Percentiles rank a stretch among this genome's conserved stretches.
phyloP scores from a whole-genome alignment of 2,888 invertebrate species.

The Diarsia rubi region DNA sequence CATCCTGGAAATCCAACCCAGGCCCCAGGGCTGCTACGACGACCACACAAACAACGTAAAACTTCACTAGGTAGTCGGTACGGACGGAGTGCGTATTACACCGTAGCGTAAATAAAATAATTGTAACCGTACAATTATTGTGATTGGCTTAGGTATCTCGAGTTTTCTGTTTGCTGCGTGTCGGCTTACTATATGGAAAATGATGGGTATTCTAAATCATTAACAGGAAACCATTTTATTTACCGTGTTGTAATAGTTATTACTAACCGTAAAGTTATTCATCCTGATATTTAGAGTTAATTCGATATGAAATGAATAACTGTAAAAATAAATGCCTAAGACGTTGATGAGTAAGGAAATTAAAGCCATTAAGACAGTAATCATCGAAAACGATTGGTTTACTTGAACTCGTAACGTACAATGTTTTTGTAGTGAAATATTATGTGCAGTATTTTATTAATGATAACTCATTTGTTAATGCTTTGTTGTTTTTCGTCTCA shows the following conservation, averaged over 20 bases:
- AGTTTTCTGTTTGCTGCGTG: neutral
- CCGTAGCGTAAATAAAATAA: constrained; percentile 20
- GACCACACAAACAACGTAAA: constrained; percentile 64
- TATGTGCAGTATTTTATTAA: neutral
- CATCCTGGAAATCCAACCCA: neutral
- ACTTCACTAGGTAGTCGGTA: constrained; percentile 42
- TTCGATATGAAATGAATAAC: constrained; percentile 12
- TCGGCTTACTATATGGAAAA: constrained; percentile 18
- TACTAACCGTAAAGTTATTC: neutral
- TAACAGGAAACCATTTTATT: constrained; percentile 12
- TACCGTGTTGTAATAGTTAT: neutral
- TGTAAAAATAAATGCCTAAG: neutral
- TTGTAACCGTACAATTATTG: neutral
- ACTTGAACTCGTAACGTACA: neutral
- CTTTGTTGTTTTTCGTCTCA: neutral
- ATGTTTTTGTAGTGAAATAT: neutral
- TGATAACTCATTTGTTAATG: neutral
- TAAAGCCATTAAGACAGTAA: neutral
- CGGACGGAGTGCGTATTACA: constrained; percentile 35
- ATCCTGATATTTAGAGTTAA: constrained; percentile 15
- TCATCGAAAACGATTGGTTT: neutral
- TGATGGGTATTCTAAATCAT: constrained; percentile 20
- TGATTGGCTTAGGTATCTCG: constrained; percentile 4
- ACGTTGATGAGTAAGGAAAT: neutral
- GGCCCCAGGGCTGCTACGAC: too few species aligned